Evolutionary conservation across 2,113 vertebrate species (phyloP), one percentile per base, ranked within the genome.

Genomic region (Petromus typicus): DNA sequence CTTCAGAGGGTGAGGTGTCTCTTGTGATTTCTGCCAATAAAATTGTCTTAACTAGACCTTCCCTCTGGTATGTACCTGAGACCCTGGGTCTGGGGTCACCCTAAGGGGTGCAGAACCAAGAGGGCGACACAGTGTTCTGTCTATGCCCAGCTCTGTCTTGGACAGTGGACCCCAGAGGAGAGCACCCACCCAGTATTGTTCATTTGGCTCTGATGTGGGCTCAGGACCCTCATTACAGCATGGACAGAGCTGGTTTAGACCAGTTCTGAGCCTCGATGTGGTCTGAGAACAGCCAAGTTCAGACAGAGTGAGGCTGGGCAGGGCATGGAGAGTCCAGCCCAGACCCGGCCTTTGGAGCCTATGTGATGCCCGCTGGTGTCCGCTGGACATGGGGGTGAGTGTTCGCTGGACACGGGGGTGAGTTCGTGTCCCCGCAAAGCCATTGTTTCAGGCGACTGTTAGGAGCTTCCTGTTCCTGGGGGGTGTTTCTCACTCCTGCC

Each of bases 61-160:
- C 20, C 43, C n/a, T 59, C 30, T 48, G 4, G 4, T 43, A 37
- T 10, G 10, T 2, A 0, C 48, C 45, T 78, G 9, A 11, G 69
- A 3, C 11, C 13, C 0, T 18, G 20, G 25, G 45, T 11, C 40
- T 27, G 17, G n/a, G n/a, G n/a, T 76, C 43, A 32, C 8, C 0
- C 1, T 30, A 30, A 18, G 7, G 57, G 71, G 22, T 59, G 9
- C 14, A 0, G 23, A 17, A 22, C 25, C 61, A 2, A 18, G 80
- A 79, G 45, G n/a, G 43, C 5, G 34, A 2, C 0, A 16, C 3
- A 1, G 4, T 11, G 11, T 8, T 22, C 51, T 32, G 8, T 23
- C 23, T 7, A 17, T 3, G 1, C 16, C 2, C 1, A n/a, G 0
- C 17, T 3, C 20, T 0, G 0, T 3, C 2, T 23, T 17, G 11